Evolutionary conservation across 37 sponge, comb jelly and placozoan genomes (phyloP).

Genomic region (Chondrilla cf. caribensis): DNA sequence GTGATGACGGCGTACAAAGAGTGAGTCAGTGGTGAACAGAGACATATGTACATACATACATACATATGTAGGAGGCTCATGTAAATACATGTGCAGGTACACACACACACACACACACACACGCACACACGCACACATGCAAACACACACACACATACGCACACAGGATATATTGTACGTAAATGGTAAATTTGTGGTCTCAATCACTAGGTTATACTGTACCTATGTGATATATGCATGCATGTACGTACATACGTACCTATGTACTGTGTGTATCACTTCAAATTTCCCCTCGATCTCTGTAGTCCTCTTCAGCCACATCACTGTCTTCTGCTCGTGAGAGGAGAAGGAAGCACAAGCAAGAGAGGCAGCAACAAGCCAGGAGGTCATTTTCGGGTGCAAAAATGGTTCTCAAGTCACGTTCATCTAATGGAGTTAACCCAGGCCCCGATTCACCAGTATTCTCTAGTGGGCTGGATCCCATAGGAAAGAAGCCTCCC

Average conservation of each 20-base stretch:
- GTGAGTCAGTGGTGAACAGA: too few species aligned
- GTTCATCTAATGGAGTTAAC: not conserved
- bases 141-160: too few species aligned
- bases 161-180: not conserved
- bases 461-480: not conserved
- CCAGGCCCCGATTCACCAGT: not conserved
- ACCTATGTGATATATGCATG: not conserved
- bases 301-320: not conserved
- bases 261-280: not conserved
- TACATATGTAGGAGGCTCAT: not conserved
- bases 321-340: conserved; percentile 17
- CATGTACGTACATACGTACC: not conserved
- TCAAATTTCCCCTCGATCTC: not conserved
- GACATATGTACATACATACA: too few species aligned
- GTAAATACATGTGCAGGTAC: not conserved
- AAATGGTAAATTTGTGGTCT: not conserved
- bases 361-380: not conserved
- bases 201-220: not conserved
- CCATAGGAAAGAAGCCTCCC: too few species aligned
- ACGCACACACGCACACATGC: not conserved
- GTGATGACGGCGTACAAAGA: too few species aligned
- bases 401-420: conserved; percentile 20
- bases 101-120: not conserved
- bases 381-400: not conserved
- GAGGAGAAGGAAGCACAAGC: conserved; percentile 1